Evolutionary conservation across 2,888 invertebrate genomes (phyloP).

Genomic region (Orchestes rusci): DNA sequence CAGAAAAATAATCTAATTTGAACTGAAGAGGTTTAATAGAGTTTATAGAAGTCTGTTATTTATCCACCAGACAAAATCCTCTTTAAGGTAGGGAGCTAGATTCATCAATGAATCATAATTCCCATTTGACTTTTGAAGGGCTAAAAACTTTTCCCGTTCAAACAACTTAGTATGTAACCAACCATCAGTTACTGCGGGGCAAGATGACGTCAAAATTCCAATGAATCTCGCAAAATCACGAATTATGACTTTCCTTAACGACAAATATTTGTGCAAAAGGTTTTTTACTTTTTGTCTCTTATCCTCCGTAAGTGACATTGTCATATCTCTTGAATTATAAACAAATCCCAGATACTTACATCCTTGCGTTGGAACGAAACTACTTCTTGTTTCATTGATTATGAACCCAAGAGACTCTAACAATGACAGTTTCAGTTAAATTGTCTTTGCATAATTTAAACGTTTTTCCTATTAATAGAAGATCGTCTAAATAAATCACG

Average conservation of each 20-base stretch:
- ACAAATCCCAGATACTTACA: slow-evolving; percentile 1
- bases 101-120: slow-evolving; percentile 4
- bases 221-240: background rate
- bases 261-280: background rate
- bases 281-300: no score
- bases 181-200: slow-evolving; percentile 5
- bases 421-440: background rate
- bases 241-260: background rate
- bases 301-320: no score
- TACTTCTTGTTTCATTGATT: slow-evolving; percentile 4
- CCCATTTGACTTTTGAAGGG: background rate
- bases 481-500: slow-evolving; percentile 8
- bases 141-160: slow-evolving; percentile 7
- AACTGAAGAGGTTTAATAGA: no score
- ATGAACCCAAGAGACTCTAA: slow-evolving; percentile 4
- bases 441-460: background rate
- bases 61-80: slow-evolving; percentile 7
- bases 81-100: background rate
- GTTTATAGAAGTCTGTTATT: no score
- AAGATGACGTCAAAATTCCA: background rate
- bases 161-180: slow-evolving; percentile 4
- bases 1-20: no score
- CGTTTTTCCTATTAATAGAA: slow-evolving; percentile 3
- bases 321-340: background rate
- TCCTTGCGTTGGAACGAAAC: background rate